Evolutionary conservation across 2,113 vertebrate genomes (phyloP), one percentile per base, ranked within the genome.

Genomic region (Pachyramphus minor): DNA sequence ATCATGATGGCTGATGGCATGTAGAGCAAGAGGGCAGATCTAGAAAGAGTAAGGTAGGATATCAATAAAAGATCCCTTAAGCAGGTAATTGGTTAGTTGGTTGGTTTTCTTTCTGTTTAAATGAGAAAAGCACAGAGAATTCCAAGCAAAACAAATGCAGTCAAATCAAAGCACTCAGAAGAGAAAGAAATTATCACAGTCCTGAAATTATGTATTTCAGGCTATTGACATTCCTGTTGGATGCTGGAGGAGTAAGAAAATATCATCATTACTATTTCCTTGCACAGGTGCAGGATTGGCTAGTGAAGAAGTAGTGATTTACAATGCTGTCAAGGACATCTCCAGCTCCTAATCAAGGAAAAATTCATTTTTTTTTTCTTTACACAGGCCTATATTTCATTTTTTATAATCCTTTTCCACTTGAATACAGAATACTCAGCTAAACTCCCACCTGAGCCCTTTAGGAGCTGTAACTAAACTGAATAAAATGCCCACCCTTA

Each of bases 271-370:
- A 59, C 41, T 85, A 66, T 89, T 93, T 87, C 30, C 45, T 25
- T 3, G 18, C 58, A 67, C 16, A 74, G 35, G 16, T 50, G 12
- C 27, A 85, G 75, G 62, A 80, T 73, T 73, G 84, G 84, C 50
- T 93, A 85, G 78, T 33, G 33, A 96, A 45, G 23, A 45, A 66
- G 67, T 22, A 59, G 47, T 91, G 91, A 94, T 91, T 94, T 94
- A 94, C 47, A 89, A 2, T 44, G 71, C 52, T 77, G 63, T 56
- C 91, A 96, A 94, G 92, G 91, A 80, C 87, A 88, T 84, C 91
- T 94, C 71, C 72, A 85, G 67, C 63, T 88, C 33, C 72, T 88
- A 91, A 93, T 95, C 91, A 96, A 93, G 69, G 31, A 88, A 90
- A 91, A 84, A 75, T 28, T 81, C 45, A 4, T 64, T 93, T 69